These are phyloP conservation scores for Sphenopsis melanotis DNA, from an alignment of 2,797 vertebrate species.

Conservation along the genomic window DNA sequence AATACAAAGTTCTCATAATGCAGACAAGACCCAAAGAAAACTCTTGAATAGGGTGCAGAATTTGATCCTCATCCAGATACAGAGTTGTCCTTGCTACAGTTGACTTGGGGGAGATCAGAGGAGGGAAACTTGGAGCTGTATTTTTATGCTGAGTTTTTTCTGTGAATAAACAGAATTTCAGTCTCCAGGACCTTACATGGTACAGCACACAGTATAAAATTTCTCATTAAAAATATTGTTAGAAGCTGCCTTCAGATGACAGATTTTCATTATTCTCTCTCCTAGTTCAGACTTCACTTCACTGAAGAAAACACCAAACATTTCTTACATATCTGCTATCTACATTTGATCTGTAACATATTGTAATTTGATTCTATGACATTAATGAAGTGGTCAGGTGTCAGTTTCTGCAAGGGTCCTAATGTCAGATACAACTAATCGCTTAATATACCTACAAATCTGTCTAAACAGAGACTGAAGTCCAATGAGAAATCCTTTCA, in stretches of 20 bases:
- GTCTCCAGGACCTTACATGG: neutral
- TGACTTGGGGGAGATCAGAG: neutral
- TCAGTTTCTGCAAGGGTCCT: neutral
- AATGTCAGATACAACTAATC: neutral
- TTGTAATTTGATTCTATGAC: neutral
- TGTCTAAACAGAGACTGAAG: neutral
- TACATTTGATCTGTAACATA: neutral
- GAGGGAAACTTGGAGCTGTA: neutral
- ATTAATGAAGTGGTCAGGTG: neutral
- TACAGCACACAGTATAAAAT: neutral
- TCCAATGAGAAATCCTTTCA: neutral
- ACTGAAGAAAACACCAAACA: neutral
- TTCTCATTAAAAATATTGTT: neutral
- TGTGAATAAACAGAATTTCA: neutral
- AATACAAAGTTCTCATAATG: neutral
- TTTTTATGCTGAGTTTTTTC: neutral
- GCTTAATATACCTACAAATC: neutral
- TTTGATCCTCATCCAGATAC: neutral
- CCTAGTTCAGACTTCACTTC: neutral
- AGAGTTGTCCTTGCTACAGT: neutral
- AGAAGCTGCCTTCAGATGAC: neutral
- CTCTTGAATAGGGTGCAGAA: neutral
- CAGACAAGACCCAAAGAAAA: neutral
- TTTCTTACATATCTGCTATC: neutral
- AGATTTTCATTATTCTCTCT: neutral